A percentile compares a stretch with the other conserved stretches of the same genome.
Evolutionary conservation across 2,888 invertebrate genomes (phyloP).

Genomic region (Nemotelus nigrinus): DNA sequence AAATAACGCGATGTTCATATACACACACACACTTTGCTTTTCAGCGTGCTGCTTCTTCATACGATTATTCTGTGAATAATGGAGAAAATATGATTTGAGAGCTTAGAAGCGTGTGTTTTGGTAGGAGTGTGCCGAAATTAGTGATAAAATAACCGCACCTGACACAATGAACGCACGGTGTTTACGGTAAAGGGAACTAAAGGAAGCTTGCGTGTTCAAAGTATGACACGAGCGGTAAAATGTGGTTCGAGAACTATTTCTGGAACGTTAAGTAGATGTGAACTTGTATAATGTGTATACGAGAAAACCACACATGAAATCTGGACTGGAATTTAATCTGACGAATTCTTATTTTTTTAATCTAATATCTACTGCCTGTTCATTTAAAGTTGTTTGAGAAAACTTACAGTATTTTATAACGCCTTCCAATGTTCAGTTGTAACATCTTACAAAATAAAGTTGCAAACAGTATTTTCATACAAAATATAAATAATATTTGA

Average conservation of each 20-base stretch:
- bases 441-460: too few relatives aligned
- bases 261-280: neutral
- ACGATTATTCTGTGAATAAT: neutral
- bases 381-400: too few relatives aligned
- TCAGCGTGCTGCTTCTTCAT: neutral
- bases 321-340: too few relatives aligned
- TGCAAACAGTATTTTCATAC: too few relatives aligned
- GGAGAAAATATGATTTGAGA: conserved; percentile 30
- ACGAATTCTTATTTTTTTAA: too few relatives aligned
- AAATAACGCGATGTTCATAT: neutral
- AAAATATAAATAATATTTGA: too few relatives aligned
- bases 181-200: neutral
- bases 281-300: too few relatives aligned
- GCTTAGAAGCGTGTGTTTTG: conserved; percentile 1
- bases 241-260: neutral
- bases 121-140: neutral
- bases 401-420: too few relatives aligned
- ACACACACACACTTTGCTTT: neutral
- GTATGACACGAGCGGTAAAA: conserved; percentile 21
- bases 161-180: neutral
- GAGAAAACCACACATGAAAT: too few relatives aligned
- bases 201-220: neutral
- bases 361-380: too few relatives aligned
- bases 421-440: too few relatives aligned
- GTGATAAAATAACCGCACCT: conserved; percentile 10